Percentiles rank a stretch among this genome's conserved stretches.
Conservation (phyloP, 2,797 vertebrate genomes). For the Discoglossus pictus region DNA sequence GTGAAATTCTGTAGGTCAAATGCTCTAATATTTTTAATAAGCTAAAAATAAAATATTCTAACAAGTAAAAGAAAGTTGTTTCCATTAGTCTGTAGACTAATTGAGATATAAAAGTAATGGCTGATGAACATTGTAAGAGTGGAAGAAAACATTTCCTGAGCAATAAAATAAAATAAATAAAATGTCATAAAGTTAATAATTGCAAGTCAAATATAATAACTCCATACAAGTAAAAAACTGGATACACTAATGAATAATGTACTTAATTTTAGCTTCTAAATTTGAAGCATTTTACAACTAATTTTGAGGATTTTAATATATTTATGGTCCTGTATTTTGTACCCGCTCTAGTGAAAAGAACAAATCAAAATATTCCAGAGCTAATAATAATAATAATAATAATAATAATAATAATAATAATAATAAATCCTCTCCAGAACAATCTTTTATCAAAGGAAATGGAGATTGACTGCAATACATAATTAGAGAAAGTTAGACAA, state of each 20-base stretch:
- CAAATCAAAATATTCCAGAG: conserved; percentile 13
- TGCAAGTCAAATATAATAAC: conserved; percentile 34
- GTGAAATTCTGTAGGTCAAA: too few species aligned
- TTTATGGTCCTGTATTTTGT: conserved; percentile 15
- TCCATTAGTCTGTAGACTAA: conserved; percentile 7
- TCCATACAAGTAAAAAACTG: conserved; percentile 19
- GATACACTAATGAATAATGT: conserved; percentile 31
- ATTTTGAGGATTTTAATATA: conserved; percentile 28
- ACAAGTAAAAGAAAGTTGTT: too few species aligned
- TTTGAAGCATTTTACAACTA: not conserved
- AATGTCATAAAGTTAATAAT: conserved; percentile 44
- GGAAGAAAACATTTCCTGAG: conserved; percentile 3
- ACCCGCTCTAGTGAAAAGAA: conserved; percentile 23
- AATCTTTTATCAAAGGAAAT: not conserved
- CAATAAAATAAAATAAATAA: conserved; percentile 41
- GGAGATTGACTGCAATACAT: not conserved
- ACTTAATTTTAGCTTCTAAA: conserved; percentile 30
- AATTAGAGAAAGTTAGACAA: conserved; percentile 1
- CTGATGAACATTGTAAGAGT: conserved; percentile 11
- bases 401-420: too few species aligned
- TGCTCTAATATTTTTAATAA: too few species aligned
- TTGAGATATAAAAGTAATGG: conserved; percentile 30
- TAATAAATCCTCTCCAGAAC: too few species aligned
- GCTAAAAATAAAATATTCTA: too few species aligned
- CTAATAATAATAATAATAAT: too few species aligned